Percentiles rank a stretch among this genome's conserved stretches.
Conservation (phyloP, 2,797 vertebrate genomes). For the Sus cebifrons region DNA sequence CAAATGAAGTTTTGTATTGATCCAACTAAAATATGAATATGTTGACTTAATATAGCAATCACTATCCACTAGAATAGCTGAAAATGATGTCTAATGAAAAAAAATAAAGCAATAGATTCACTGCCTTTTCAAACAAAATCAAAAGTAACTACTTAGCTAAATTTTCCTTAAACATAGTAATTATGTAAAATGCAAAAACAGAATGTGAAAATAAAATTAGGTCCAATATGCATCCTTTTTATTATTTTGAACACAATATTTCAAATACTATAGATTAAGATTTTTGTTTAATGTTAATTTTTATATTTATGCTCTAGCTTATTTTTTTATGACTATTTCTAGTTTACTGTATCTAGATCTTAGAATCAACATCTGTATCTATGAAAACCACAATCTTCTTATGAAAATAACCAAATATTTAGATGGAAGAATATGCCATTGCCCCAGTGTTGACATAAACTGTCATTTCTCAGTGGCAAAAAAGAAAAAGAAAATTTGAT, state of each 20-base stretch:
- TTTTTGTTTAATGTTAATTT: slow-evolving; percentile 2
- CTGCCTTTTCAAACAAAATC: not conserved
- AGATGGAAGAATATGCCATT: not conserved
- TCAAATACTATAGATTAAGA: not conserved
- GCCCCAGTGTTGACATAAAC: not conserved
- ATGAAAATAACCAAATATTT: slow-evolving; percentile 51
- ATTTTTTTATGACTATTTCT: slow-evolving; percentile 8
- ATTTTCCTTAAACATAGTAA: not conserved
- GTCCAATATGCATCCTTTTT: not conserved
- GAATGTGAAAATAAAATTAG: not conserved
- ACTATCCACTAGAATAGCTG: not conserved
- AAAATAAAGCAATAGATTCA: not conserved
- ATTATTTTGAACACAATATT: not conserved
- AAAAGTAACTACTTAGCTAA: not conserved
- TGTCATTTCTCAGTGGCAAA: slow-evolving; percentile 1
- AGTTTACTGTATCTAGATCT: not conserved
- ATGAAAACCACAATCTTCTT: not conserved
- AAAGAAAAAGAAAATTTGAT: not conserved
- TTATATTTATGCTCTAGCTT: not conserved
- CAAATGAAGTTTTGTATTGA: not conserved
- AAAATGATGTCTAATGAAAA: not conserved
- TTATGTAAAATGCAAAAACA: not conserved
- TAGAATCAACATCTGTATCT: not conserved
- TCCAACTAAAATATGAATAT: slow-evolving; percentile 6
- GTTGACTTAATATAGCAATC: not conserved